Percentiles rank a stretch among this genome's conserved stretches.
These are phyloP conservation scores for Corythaixoides concolor DNA, from an alignment of 2,113 vertebrate species.

Conservation along the genomic window DNA sequence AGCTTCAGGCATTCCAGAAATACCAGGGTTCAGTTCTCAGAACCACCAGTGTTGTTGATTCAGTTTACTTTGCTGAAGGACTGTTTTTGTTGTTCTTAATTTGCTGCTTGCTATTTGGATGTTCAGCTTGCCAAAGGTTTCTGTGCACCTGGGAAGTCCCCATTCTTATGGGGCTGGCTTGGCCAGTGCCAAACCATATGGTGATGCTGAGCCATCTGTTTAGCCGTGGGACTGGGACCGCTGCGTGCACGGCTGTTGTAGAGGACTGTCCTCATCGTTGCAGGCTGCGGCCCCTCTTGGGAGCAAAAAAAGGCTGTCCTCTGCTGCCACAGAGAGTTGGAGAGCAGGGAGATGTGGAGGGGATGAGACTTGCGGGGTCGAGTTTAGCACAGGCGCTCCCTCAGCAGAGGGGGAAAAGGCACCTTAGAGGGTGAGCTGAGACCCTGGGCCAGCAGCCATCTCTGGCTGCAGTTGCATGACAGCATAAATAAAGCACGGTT, in stretches of 20 bases:
- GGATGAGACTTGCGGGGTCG: fast-evolving
- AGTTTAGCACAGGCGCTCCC: background rate
- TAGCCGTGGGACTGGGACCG: background rate
- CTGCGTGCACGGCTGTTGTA: background rate
- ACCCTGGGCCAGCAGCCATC: background rate
- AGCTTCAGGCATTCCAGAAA: background rate
- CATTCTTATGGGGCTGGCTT: fast-evolving
- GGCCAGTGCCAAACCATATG: background rate
- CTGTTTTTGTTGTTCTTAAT: background rate
- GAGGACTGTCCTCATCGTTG: background rate
- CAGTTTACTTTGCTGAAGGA: background rate
- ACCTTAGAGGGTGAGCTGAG: background rate
- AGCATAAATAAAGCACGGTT: fast-evolving
- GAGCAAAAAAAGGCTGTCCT: background rate
- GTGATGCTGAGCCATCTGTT: background rate
- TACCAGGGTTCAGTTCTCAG: background rate
- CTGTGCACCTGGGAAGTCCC: background rate
- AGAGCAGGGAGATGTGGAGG: background rate
- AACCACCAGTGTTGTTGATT: fast-evolving
- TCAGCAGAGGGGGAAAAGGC: background rate
- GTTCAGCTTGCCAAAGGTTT: background rate
- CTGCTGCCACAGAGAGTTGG: background rate
- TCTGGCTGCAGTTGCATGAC: fast-evolving
- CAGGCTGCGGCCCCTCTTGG: background rate
- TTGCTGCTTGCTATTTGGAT: background rate